Percentiles rank a stretch among this genome's conserved stretches.
Conservation (phyloP, 2,888 invertebrate species). For the Papilio protenor region DNA sequence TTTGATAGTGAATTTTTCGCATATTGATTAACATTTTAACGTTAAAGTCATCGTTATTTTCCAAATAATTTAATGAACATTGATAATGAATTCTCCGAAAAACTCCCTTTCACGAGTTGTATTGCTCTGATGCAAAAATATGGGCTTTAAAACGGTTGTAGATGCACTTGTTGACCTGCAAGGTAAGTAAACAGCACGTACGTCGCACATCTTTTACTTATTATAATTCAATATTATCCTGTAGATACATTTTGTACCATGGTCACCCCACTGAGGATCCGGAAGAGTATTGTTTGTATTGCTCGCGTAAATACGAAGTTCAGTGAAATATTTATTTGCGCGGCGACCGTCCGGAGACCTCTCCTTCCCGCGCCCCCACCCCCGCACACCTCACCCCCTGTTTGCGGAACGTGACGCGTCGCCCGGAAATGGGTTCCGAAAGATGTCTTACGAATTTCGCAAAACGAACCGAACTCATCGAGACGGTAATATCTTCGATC, state of each 20-base stretch:
- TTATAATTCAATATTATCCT: neutral
- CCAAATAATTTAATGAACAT: neutral
- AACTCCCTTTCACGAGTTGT: no score
- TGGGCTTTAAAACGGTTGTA: no score
- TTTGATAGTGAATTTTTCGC: neutral
- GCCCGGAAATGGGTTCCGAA: constrained; percentile 42
- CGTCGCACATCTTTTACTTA: neutral
- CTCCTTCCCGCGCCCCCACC: constrained; percentile 45
- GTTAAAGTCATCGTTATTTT: neutral
- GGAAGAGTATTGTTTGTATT: constrained; percentile 48
- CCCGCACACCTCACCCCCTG: constrained; percentile 27
- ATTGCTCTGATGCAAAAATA: no score
- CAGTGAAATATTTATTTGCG: constrained; percentile 61
- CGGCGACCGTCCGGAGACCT: constrained; percentile 52
- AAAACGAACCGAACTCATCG: constrained; percentile 31
- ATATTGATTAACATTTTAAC: neutral
- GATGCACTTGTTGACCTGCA: no score
- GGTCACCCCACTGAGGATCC: constrained; percentile 31
- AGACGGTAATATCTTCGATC: constrained; percentile 10
- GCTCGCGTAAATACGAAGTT: constrained; percentile 60
- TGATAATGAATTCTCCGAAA: neutral
- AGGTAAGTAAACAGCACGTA: neutral
- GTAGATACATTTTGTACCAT: neutral
- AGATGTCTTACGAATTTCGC: constrained; percentile 39
- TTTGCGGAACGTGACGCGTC: constrained; percentile 48